Evolutionary conservation across 2,797 vertebrate species (phyloP), one percentile per base, ranked within the genome.

Genomic region (Typhlichthys eigenmanni): DNA sequence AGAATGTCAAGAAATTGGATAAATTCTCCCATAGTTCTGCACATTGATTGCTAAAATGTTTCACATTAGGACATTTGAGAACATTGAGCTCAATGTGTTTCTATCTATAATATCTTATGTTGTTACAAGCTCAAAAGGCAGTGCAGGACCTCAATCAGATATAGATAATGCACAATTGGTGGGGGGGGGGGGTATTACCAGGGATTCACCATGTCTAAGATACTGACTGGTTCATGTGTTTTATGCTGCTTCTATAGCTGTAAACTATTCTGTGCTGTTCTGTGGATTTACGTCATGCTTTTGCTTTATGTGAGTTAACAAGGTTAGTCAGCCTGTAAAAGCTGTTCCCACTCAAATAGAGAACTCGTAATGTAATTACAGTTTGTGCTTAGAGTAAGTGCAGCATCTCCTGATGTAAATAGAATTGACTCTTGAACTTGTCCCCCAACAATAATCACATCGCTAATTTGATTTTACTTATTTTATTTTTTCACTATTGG

Each of bases 281-380:
- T 59, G 43, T 61, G 29, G 57, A 80, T 65, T 77, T 64, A 60
- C 66, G 72, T 74, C 62, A 66, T 68, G 65, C 17, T 67, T 67
- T 60, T 64, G 65, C 62, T 65, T 67, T 61, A 51, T 60, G 68
- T 62, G 64, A 62, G 68, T 55, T 75, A 79, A 85, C 78, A 67
- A 5, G 34, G 57, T 85, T 73, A 82, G 50, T 51, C 59, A 67
- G 74, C 47, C 60, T 55, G 65, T 71, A 64, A 81, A 78, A 58
- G 67, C 69, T 72, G 78, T 72, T 68, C 64, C 66, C 72, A 61
- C 74, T 87, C 82, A 74, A 84, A 68, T 9, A 68, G 73, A 78
- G 65, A 62, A 76, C 59, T 67, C 71, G 46, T 78, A 85, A 89
- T 85, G 62, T 78, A 75, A 90, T 88, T 82, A 86, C 55, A 60